Conservation (phyloP, 2,797 vertebrate species). For the Gadopsis bispinosus region DNA sequence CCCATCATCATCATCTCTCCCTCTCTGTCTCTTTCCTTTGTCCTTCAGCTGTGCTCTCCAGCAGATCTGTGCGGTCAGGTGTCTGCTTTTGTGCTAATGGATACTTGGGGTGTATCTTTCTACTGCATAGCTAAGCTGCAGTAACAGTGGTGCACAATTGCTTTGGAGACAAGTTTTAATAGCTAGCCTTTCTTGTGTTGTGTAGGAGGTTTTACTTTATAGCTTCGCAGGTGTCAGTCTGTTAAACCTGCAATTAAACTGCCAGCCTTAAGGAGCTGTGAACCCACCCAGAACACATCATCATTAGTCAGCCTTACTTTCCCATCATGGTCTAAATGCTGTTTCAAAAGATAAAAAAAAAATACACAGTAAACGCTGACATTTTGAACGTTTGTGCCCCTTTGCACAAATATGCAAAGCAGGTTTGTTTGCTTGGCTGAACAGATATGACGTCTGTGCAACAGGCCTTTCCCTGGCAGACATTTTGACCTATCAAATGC, state of each 20-base stretch:
- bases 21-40: constrained; percentile 61
- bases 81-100: constrained; percentile 74
- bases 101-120: constrained; percentile 50
- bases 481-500: not conserved
- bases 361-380: not conserved
- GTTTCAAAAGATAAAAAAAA: not conserved
- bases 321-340: not conserved
- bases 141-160: constrained; percentile 1
- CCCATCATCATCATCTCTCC: constrained; percentile 21
- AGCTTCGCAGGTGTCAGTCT: constrained; percentile 34
- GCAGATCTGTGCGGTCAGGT: constrained; percentile 74
- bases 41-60: constrained; percentile 73
- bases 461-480: not conserved
- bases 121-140: constrained; percentile 27
- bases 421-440: constrained; percentile 10
- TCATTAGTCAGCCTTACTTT: constrained; percentile 20
- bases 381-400: not conserved
- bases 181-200: constrained; percentile 1
- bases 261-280: constrained; percentile 14
- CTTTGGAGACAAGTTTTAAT: constrained; percentile 20
- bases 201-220: constrained; percentile 39
- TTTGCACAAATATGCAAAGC: not conserved
- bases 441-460: constrained; percentile 1
- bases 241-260: constrained; percentile 55
- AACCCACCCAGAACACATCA: constrained; percentile 14